Conservation (phyloP, 2,113 vertebrate species). For the Caloenas nicobarica region DNA sequence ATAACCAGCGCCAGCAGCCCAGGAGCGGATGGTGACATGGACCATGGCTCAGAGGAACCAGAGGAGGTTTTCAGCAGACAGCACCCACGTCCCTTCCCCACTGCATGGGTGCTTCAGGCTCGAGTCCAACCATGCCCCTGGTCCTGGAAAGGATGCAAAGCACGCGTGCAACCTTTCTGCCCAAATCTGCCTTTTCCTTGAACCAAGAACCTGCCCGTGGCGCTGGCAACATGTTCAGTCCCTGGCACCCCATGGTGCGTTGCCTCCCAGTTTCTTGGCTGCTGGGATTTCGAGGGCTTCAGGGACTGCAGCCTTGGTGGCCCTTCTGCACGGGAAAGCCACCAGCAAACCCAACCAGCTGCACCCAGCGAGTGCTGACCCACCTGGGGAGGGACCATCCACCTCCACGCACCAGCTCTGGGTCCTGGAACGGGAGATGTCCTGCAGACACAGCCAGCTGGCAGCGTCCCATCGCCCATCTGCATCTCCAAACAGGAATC, state of each 20-base stretch:
- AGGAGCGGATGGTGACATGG: accelerated
- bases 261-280: neutral
- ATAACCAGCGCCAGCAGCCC: neutral
- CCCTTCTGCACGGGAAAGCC: neutral
- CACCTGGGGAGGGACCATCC: neutral
- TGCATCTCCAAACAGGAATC: neutral
- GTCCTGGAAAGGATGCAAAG: neutral
- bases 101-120: neutral
- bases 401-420: neutral
- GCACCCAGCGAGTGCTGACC: neutral
- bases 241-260: accelerated
- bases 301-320: neutral
- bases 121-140: too few relatives aligned
- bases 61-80: neutral
- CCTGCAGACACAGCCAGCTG: neutral
- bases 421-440: neutral
- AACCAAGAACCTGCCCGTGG: neutral
- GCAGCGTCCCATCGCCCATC: neutral
- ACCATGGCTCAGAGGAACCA: neutral
- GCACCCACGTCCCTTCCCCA: neutral
- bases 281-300: neutral
- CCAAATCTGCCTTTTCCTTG: neutral
- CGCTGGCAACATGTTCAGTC: neutral
- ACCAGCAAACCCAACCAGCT: neutral
- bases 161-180: accelerated